phyloP scores from a whole-genome alignment of 1,140 invertebrate species.

The Euglossa dilemma region DNA sequence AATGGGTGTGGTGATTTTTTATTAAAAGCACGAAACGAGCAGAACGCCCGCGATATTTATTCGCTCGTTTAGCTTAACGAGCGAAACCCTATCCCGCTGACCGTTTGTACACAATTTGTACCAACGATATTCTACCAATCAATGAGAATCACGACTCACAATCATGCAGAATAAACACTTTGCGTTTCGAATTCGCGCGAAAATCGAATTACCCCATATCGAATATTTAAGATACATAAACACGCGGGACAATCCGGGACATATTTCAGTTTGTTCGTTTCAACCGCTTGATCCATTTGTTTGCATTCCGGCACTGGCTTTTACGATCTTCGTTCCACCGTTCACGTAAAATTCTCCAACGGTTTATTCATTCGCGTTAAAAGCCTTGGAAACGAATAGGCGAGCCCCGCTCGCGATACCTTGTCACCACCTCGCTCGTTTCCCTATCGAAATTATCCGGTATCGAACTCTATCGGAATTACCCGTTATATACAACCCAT shows the following conservation, averaged over 20 bases:
- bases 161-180: background rate
- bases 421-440: too few species aligned
- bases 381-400: too few species aligned
- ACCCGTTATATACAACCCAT: too few species aligned
- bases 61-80: constrained; percentile 12
- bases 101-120: constrained; percentile 4
- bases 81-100: background rate
- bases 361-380: too few species aligned
- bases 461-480: too few species aligned
- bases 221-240: background rate
- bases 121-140: background rate
- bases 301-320: too few species aligned
- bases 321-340: too few species aligned
- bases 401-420: too few species aligned
- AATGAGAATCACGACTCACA: background rate
- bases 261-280: background rate
- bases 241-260: too few species aligned
- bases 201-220: background rate
- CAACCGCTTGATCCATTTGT: too few species aligned
- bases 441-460: too few species aligned
- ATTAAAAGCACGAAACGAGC: background rate
- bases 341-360: too few species aligned
- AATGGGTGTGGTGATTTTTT: constrained; percentile 13
- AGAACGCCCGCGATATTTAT: background rate
- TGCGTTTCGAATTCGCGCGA: background rate